These are phyloP conservation scores for Aleiodes testaceus DNA, from an alignment of 2,888 invertebrate genomes.

Conservation along the genomic window DNA sequence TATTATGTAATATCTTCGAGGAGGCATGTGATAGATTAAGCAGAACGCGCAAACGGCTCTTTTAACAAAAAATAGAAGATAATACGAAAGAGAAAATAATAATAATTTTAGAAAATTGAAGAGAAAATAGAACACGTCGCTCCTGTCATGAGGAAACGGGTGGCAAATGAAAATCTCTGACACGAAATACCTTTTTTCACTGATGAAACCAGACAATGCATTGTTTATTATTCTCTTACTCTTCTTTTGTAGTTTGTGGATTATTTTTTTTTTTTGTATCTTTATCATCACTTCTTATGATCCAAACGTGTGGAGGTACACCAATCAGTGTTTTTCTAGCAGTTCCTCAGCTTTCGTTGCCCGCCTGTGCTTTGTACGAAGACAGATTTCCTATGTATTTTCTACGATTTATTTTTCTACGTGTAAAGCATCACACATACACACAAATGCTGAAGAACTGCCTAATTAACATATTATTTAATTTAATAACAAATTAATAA, in stretches of 20 bases:
- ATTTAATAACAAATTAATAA: background rate
- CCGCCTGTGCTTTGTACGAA: constrained; percentile 51
- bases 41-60: constrained; percentile 27
- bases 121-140: constrained; percentile 36
- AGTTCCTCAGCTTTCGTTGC: constrained; percentile 47
- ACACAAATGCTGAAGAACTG: constrained; percentile 45
- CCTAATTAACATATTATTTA: constrained; percentile 10
- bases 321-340: constrained; percentile 14
- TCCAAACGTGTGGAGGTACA: constrained; percentile 9
- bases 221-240: background rate
- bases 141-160: constrained; percentile 47
- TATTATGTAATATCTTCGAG: constrained; percentile 40
- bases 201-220: constrained; percentile 7
- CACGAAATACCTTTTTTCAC: too few species aligned
- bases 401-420: constrained; percentile 56
- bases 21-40: constrained; percentile 46
- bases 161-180: constrained; percentile 43
- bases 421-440: constrained; percentile 49
- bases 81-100: constrained; percentile 36
- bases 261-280: background rate
- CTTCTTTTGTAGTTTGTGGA: background rate
- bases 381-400: constrained; percentile 56
- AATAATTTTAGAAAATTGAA: constrained; percentile 25
- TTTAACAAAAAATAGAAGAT: constrained; percentile 32
- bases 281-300: background rate